phyloP scores from a whole-genome alignment of 2,113 vertebrate genomes.

The Melanocharis versteri region DNA sequence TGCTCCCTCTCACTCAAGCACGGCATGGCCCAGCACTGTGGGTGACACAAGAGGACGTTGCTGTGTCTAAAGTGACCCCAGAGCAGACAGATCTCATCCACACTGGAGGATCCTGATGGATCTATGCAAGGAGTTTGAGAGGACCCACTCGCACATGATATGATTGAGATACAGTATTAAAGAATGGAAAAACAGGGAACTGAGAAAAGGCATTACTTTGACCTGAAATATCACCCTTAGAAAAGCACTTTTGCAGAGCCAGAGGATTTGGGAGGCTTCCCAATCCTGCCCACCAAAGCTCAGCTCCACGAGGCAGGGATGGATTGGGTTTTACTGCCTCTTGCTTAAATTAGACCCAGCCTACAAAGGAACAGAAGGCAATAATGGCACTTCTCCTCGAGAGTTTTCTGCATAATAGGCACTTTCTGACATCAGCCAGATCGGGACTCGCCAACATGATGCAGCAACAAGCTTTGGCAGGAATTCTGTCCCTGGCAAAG shows the following conservation, averaged over 20 bases:
- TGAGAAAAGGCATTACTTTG: background rate
- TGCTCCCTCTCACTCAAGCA: background rate
- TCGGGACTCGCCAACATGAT: slow-evolving; percentile 19
- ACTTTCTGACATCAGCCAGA: slow-evolving; percentile 44
- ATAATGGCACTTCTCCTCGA: background rate
- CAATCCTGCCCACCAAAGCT: background rate
- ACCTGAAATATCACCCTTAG: background rate
- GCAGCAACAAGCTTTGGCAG: slow-evolving; percentile 61
- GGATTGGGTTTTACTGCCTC: background rate
- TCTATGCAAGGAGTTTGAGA: background rate
- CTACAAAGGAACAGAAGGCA: slow-evolving; percentile 28
- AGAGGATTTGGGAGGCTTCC: background rate
- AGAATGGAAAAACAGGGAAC: background rate
- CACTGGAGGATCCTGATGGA: background rate
- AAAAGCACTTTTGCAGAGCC: background rate
- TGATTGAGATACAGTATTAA: fast-evolving
- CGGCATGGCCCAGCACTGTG: background rate
- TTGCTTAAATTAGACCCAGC: background rate
- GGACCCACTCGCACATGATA: fast-evolving
- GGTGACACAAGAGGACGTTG: background rate
- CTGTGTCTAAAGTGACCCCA: background rate
- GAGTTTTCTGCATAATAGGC: slow-evolving; percentile 34
- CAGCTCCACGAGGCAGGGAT: background rate
- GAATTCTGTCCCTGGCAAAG: slow-evolving; percentile 43
- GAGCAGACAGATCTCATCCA: background rate